Base-by-base conservation (phyloP, 2,113 vertebrate genomes). In the Limnothrissa miodon region DNA sequence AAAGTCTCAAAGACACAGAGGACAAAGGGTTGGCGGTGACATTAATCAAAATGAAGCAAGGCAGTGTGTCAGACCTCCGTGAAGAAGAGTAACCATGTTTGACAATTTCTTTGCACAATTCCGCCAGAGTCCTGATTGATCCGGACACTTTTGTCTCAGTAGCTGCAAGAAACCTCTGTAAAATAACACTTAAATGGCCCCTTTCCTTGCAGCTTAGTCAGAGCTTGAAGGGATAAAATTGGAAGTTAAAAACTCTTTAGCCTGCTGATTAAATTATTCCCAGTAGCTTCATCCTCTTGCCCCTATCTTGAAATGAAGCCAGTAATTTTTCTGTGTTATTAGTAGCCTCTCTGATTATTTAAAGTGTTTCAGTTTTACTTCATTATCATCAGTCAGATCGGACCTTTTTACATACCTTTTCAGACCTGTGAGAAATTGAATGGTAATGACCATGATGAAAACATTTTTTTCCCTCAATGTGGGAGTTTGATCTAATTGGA, bases 11-110 rank as follows among this genome's bases (percentile, higher is more conserved):
- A 87, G 85, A 48, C 80, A 83, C 51, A 85, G 82, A 86, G 83
- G 87, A 86, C 80, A 88, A 83, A 59, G 80, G n/a, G 78, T 53
- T 39, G 83, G 39, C 78, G 59, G 84, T 86, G 83, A 83, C 78
- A 78, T 83, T 87, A 86, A 87, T 86, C 80, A 80, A 86, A 85
- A 87, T 86, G 74, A 90, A 85, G 87, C 70, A 84, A 78, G 85
- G 83, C 87, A 82, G 83, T 74, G 81, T 88, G 81, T 88, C 87
- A 85, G 56, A 79, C 33, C 59, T 70, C 42, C 45, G 44, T 42
- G 66, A 84, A 53, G 45, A 87, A 82, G 44, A 81, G 46, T 89
- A 90, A 87, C 84, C 81, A 83, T 84, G 79, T 89, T 87, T 90
- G 84, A 88, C 85, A 86, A 82, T 86, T 85, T 53, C 83, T 86